A percentile compares a stretch with the other conserved stretches of the same genome.
phyloP scores from a whole-genome alignment of 1,140 invertebrate genomes.

The Grapholita molesta region DNA sequence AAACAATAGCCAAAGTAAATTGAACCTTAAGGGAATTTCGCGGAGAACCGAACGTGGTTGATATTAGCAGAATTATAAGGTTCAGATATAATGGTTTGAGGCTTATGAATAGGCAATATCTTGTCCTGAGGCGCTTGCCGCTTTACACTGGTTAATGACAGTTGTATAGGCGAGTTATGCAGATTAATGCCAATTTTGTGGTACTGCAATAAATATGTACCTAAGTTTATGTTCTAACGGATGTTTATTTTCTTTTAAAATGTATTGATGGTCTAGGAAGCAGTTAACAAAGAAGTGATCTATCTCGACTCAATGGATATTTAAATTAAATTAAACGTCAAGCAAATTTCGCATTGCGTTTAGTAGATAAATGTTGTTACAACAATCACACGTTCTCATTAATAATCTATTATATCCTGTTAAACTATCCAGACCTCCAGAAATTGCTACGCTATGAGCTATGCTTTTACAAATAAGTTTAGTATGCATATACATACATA shows the following conservation, averaged over 20 bases:
- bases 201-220: constrained; percentile 11
- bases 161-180: constrained; percentile 58
- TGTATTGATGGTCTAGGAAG: background rate
- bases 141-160: constrained; percentile 62
- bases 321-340: background rate
- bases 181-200: constrained; percentile 60
- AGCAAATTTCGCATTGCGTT: no score
- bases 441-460: no score
- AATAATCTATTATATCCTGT: no score
- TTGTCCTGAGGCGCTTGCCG: constrained; percentile 49
- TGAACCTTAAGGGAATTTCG: background rate
- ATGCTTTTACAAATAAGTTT: no score
- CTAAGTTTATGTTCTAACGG: constrained; percentile 7
- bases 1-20: background rate
- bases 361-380: no score
- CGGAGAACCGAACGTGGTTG: background rate
- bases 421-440: no score
- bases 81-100: constrained; percentile 21
- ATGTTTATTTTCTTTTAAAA: constrained; percentile 5
- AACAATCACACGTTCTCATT: no score
- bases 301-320: background rate
- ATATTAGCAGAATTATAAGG: background rate
- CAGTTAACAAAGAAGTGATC: background rate
- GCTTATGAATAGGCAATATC: constrained; percentile 64
- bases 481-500: no score